Evolutionary conservation across 2,797 vertebrate genomes (phyloP).

Genomic region (Sorex maritimensis): DNA sequence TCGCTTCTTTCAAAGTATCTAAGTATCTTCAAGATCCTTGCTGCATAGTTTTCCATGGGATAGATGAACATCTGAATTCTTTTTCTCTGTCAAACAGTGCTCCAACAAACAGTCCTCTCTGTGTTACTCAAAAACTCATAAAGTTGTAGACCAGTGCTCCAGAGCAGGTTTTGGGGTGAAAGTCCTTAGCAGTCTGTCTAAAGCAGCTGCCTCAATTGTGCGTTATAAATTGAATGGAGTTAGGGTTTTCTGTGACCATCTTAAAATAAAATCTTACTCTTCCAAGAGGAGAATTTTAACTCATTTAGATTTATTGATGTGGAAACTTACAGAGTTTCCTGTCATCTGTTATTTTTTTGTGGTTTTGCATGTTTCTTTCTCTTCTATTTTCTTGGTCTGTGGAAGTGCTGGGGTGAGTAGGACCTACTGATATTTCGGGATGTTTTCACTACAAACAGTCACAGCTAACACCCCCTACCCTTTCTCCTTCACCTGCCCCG

Average conservation of each 20-base stretch:
- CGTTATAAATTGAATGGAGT: not conserved
- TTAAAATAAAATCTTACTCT: slow-evolving; percentile 57
- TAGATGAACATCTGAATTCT: not conserved
- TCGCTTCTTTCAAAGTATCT: not conserved
- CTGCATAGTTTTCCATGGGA: not conserved
- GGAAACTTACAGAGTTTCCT: slow-evolving; percentile 8
- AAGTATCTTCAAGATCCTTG: not conserved
- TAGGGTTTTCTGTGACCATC: slow-evolving; percentile 32
- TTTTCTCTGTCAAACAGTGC: slow-evolving; percentile 28
- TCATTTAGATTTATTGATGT: slow-evolving; percentile 47
- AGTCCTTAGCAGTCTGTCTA: not conserved
- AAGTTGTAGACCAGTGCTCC: no score
- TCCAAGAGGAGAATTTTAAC: slow-evolving; percentile 43
- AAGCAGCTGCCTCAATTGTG: not conserved
- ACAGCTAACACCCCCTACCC: not conserved
- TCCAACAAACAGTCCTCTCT: not conserved
- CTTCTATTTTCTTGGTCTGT: not conserved
- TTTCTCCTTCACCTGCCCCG: not conserved
- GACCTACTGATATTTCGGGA: not conserved
- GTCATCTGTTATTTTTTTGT: not conserved
- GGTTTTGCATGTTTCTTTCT: not conserved
- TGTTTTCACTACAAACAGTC: not conserved
- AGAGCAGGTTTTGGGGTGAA: slow-evolving; percentile 19
- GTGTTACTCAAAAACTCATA: no score
- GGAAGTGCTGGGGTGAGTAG: not conserved